These are phyloP conservation scores for Agrilus biguttatus DNA, from an alignment of 2,888 invertebrate species.

Conservation along the genomic window DNA sequence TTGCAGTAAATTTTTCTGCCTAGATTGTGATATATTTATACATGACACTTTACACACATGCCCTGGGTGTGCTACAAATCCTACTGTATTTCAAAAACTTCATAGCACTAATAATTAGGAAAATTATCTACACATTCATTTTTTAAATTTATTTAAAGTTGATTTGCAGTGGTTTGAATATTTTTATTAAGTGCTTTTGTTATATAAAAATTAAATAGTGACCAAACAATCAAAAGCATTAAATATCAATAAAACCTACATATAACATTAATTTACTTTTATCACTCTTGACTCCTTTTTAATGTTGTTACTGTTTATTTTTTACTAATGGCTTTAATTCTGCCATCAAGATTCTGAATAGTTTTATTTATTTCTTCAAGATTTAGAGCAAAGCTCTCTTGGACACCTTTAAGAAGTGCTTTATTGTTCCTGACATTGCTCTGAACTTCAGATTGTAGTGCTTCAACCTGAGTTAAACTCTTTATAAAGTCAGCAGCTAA, in stretches of 20 bases:
- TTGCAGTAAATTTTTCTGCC: conserved; percentile 72
- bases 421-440: conserved; percentile 65
- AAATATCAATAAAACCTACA: no score
- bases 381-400: conserved; percentile 67
- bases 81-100: conserved; percentile 30
- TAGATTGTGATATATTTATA: conserved; percentile 91
- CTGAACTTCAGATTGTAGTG: conserved; percentile 57
- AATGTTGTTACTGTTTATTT: conserved; percentile 20
- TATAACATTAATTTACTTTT: no score
- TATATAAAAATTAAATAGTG: conserved; percentile 2
- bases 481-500: conserved; percentile 80
- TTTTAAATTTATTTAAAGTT: neutral
- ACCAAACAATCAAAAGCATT: no score
- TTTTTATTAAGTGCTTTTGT: conserved; percentile 2
- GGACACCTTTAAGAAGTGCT: conserved; percentile 59
- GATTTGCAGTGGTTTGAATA: neutral
- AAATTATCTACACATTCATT: no score
- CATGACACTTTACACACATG: conserved; percentile 91
- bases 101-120: neutral
- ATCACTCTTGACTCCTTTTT: neutral
- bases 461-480: conserved; percentile 67
- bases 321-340: conserved; percentile 47
- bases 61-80: conserved; percentile 82
- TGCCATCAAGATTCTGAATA: conserved; percentile 56
- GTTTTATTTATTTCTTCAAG: conserved; percentile 65